Base-by-base conservation (phyloP, 2,113 vertebrate genomes). In the Peromyscus maniculatus region DNA sequence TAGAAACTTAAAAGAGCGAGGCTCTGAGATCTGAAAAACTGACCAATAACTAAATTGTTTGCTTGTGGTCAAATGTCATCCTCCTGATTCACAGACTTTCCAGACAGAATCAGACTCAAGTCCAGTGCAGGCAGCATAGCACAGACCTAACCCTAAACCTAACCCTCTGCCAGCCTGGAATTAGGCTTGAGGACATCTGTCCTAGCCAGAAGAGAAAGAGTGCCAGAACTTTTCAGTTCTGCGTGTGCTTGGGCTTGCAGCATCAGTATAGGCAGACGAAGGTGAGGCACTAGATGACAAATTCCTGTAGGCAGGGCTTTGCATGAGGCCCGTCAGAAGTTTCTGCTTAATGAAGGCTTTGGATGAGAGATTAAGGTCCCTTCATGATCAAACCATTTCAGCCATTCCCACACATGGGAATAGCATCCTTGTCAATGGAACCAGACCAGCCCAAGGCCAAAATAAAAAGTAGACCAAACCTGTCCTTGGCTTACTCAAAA, bases 331-430 rank as follows among this genome's bases (percentile, higher is more conserved):
- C 2, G 91, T 95, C 26, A 92, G 88, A 93, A 93, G 67, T 24
- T 59, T 52, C 79, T 96, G n/a, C 82, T 93, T 97, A 97, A 97
- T 96, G 91, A 97, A 96, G 94, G 49, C 92, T 97, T 92, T 93
- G 89, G 77, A 79, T 95, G 77, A 86, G 17, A 83, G 96, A 98
- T 97, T 96, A 94, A 87, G 55, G 91, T 84, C 26, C 72, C 17
- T 17, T n/a, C 39, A 52, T 96, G 96, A 94, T 94, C 95, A 97
- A 89, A 94, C 82, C 91, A 66, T 94, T 93, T 96, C 89, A 96
- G 78, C 59, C 57, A 93, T 95, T 96, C 72, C 94, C 93, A 91
- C 93, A 87, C 72, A 95, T 9, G 64, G 46, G 62, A 28, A 96
- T 92, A 92, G 33, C 31, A 79, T 91, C 46, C 75, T 46, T 28